Percentiles rank a stretch among this genome's conserved stretches.
Evolutionary conservation across 2,888 invertebrate species (phyloP).

Genomic region (Ormia ochracea): DNA sequence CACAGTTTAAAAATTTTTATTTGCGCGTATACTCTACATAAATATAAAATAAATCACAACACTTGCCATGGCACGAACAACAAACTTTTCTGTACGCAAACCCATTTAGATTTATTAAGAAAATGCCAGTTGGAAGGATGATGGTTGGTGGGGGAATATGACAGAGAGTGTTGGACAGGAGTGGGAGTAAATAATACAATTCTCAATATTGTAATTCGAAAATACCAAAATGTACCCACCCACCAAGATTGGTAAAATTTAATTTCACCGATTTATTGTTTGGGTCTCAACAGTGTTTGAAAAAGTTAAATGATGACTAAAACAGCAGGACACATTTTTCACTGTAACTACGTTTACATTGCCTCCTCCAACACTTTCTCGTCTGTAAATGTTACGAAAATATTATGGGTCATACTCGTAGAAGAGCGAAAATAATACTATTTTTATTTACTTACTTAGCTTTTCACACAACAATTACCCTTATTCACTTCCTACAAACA

Average conservation of each 20-base stretch:
- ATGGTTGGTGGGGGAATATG: constrained; percentile 46
- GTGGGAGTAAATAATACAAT: constrained; percentile 16
- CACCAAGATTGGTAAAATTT: constrained; percentile 58
- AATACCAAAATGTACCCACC: constrained; percentile 37
- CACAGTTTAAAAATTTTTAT: not conserved
- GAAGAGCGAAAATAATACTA: constrained; percentile 24
- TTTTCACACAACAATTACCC: constrained; percentile 43
- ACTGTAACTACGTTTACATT: constrained; percentile 46
- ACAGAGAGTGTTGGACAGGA: not conserved
- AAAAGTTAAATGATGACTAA: constrained; percentile 67
- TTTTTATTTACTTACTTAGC: constrained; percentile 21
- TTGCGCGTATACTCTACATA: constrained; percentile 30
- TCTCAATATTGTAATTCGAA: constrained; percentile 43
- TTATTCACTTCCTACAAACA: constrained; percentile 31
- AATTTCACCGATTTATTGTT: constrained; percentile 65
- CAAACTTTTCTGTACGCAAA: constrained; percentile 35
- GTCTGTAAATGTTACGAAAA: constrained; percentile 8
- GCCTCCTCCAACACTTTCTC: constrained; percentile 22
- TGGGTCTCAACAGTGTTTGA: constrained; percentile 51
- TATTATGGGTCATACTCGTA: constrained; percentile 38
- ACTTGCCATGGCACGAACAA: constrained; percentile 64
- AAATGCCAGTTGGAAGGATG: constrained; percentile 42
- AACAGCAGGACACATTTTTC: constrained; percentile 67
- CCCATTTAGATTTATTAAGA: constrained; percentile 59
- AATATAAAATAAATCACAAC: constrained; percentile 61